A percentile compares a stretch with the other conserved stretches of the same genome.
These are phyloP conservation scores for Enteromius mattozi DNA, from an alignment of 2,797 vertebrate species.

Conservation along the genomic window DNA sequence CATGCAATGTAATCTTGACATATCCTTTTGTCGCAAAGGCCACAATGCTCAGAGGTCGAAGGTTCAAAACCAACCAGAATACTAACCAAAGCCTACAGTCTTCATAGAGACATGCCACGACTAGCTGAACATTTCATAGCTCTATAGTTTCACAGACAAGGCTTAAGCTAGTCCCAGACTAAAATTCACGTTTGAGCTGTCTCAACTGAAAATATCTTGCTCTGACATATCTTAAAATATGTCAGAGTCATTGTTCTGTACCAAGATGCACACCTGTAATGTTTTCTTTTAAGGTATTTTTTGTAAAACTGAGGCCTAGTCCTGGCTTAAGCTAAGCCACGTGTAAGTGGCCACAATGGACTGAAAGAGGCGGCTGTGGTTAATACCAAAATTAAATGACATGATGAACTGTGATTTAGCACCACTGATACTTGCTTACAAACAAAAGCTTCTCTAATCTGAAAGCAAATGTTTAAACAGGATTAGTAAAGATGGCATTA, in stretches of 20 bases:
- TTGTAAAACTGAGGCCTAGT: not conserved
- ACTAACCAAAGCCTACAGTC: not conserved
- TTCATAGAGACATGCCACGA: not conserved
- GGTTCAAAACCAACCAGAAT: not conserved
- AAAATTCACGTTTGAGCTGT: too few species aligned
- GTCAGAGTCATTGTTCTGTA: too few species aligned
- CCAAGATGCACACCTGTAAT: too few species aligned
- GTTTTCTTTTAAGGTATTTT: too few species aligned
- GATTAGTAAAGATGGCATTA: not conserved
- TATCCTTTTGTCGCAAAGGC: not conserved
- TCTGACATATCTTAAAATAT: too few species aligned
- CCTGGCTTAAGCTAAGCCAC: too few species aligned
- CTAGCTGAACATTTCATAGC: not conserved
- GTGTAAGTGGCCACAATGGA: not conserved
- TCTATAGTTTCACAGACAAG: too few species aligned
- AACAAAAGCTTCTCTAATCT: not conserved
- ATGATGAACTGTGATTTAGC: not conserved
- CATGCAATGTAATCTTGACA: not conserved
- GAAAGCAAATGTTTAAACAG: not conserved
- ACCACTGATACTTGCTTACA: not conserved
- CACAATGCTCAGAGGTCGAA: not conserved
- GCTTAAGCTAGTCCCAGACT: too few species aligned
- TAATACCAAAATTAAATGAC: not conserved
- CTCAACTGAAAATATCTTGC: too few species aligned
- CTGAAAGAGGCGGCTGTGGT: not conserved